A percentile compares a stretch with the other conserved stretches of the same genome.
Evolutionary conservation across 2,797 vertebrate species (phyloP).

Genomic region (Halcyon chelicuti): DNA sequence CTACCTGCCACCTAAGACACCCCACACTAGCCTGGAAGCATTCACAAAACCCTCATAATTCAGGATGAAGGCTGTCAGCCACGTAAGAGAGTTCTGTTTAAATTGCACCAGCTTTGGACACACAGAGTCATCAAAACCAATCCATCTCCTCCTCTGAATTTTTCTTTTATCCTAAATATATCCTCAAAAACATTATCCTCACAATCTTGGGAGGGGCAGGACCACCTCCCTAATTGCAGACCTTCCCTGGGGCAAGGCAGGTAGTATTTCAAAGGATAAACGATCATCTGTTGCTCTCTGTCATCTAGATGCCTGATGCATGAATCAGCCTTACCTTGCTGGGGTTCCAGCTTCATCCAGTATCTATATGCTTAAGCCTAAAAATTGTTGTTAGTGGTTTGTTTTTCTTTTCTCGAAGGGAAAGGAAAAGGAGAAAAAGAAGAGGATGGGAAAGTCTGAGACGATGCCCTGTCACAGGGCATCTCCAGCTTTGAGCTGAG

Average conservation of each 20-base stretch:
- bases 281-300: not conserved
- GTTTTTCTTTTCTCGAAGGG: not conserved
- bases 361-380: not conserved
- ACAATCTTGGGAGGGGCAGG: not conserved
- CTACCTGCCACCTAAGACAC: not conserved
- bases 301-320: not conserved
- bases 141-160: not conserved
- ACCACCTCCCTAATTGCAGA: not conserved
- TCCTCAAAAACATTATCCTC: not conserved
- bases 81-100: not conserved
- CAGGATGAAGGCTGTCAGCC: not conserved
- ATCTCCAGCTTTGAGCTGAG: not conserved
- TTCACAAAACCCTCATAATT: not conserved
- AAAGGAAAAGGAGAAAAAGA: not conserved
- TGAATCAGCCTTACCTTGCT: not conserved
- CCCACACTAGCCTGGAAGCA: not conserved
- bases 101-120: not conserved
- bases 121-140: not conserved
- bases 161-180: not conserved
- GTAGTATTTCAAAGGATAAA: not conserved
- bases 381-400: not conserved
- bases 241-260: not conserved
- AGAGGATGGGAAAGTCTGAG: not conserved
- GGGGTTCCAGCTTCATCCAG: not conserved
- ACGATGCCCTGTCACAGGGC: not conserved